Evolutionary conservation across 2,797 vertebrate species (phyloP).

Genomic region (Salarias fasciatus): DNA sequence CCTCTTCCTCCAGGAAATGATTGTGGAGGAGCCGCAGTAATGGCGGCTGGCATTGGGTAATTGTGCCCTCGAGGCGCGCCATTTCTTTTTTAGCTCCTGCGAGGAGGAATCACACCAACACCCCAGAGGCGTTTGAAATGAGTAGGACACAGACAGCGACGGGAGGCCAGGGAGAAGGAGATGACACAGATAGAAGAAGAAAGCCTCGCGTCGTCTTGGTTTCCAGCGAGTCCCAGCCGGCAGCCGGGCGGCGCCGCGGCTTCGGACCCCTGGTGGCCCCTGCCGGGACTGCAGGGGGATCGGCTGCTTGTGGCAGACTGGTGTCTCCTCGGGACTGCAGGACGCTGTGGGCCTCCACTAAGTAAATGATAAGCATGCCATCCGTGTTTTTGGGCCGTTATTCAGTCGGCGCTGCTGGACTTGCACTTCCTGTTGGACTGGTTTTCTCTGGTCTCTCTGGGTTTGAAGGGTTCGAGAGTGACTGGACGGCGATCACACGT

Average conservation of each 20-base stretch:
- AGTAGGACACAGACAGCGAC: constrained; percentile 25
- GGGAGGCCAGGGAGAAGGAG: constrained; percentile 10
- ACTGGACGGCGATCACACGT: no score
- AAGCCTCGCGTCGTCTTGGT: constrained; percentile 26
- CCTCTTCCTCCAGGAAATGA: constrained; percentile 44
- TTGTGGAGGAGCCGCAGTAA: constrained; percentile 60
- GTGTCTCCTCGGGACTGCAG: no score
- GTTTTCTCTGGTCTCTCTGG: no score
- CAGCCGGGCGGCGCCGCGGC: neutral
- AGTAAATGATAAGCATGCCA: no score
- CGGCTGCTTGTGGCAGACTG: no score
- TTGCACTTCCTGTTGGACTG: no score
- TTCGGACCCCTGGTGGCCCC: constrained; percentile 39
- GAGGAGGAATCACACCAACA: constrained; percentile 68
- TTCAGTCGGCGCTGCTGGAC: no score
- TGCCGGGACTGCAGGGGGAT: constrained; percentile 12
- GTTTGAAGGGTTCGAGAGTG: no score
- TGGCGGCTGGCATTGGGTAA: constrained; percentile 79
- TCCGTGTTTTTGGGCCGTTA: no score
- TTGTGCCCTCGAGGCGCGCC: constrained; percentile 76
- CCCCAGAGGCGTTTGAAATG: constrained; percentile 58
- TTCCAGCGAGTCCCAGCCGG: constrained; percentile 17
- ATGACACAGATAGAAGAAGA: constrained; percentile 18
- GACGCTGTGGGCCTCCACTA: no score
- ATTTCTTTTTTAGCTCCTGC: constrained; percentile 65